A percentile compares a stretch with the other conserved stretches of the same genome.
These are phyloP conservation scores for Listrodromus nycthemerus DNA, from an alignment of 2,888 invertebrate genomes.

Conservation along the genomic window DNA sequence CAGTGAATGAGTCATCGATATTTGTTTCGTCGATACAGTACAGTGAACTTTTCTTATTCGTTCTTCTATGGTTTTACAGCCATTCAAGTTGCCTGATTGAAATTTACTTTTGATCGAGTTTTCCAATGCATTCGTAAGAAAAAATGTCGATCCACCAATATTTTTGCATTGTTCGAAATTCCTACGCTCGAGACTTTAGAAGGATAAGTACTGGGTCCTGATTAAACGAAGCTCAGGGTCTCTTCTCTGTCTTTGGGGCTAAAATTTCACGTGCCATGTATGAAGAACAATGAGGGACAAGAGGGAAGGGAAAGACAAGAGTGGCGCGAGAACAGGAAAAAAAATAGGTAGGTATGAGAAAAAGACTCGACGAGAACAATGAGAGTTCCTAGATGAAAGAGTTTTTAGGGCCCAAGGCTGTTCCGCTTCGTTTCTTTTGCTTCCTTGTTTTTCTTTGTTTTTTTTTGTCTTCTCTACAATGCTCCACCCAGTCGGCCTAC, in stretches of 20 bases:
- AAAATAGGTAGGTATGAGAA: slow-evolving; percentile 69
- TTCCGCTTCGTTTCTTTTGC: slow-evolving; percentile 72
- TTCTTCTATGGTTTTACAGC: not conserved
- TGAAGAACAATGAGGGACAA: slow-evolving; percentile 53
- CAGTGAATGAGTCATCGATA: no score
- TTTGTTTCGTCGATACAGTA: not conserved
- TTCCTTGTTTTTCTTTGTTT: slow-evolving; percentile 43
- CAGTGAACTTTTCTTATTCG: not conserved
- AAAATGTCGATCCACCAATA: not conserved
- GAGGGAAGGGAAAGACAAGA: slow-evolving; percentile 40
- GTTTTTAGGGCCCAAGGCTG: slow-evolving; percentile 74
- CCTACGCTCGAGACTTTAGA: not conserved
- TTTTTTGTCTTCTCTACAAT: slow-evolving; percentile 36
- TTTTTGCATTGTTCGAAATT: slow-evolving; percentile 9
- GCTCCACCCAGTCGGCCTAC: slow-evolving; percentile 28
- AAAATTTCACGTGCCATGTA: slow-evolving; percentile 57
- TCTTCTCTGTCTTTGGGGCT: slow-evolving; percentile 63
- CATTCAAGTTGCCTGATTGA: no score
- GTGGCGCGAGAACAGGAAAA: slow-evolving; percentile 62
- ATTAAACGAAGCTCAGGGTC: slow-evolving; percentile 72
- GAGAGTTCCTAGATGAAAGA: slow-evolving; percentile 78
- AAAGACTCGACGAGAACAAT: slow-evolving; percentile 72
- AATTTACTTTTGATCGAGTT: not conserved
- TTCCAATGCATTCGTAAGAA: not conserved
- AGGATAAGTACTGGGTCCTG: slow-evolving; percentile 72